phyloP scores from a whole-genome alignment of 2,113 vertebrate species.

The Drymodes brunneopygia region DNA sequence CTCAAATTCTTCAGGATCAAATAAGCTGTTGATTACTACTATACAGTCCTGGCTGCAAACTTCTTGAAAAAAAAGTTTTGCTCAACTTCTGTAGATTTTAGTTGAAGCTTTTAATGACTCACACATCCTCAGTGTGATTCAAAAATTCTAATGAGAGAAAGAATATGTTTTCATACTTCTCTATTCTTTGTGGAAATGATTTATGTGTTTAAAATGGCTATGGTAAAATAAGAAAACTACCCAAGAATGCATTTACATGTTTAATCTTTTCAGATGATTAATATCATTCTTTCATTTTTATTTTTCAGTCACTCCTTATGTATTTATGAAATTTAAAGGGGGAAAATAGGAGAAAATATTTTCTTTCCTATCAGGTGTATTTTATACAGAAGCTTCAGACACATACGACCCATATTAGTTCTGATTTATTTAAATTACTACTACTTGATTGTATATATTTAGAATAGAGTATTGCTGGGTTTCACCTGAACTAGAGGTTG shows the following conservation, averaged over 20 bases:
- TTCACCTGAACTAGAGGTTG: neutral
- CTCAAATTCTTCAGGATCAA: neutral
- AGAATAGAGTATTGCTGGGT: neutral
- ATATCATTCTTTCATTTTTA: neutral
- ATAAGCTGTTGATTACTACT: neutral
- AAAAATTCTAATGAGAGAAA: neutral
- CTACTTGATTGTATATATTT: neutral
- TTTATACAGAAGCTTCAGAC: neutral
- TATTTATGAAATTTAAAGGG: neutral
- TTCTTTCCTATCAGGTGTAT: neutral
- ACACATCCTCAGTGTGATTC: neutral
- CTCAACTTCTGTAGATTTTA: neutral
- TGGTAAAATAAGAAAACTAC: neutral
- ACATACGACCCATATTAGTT: neutral
- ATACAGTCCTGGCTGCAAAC: neutral
- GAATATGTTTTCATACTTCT: neutral
- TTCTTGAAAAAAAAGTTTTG: accelerated
- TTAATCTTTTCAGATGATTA: neutral
- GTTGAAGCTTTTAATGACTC: neutral
- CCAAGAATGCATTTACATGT: neutral
- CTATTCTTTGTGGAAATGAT: neutral
- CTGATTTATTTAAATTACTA: neutral
- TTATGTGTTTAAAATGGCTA: neutral
- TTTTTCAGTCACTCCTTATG: neutral
- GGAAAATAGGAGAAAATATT: neutral